Conservation (phyloP, 2,113 vertebrate genomes). For the Zapus hudsonius region DNA sequence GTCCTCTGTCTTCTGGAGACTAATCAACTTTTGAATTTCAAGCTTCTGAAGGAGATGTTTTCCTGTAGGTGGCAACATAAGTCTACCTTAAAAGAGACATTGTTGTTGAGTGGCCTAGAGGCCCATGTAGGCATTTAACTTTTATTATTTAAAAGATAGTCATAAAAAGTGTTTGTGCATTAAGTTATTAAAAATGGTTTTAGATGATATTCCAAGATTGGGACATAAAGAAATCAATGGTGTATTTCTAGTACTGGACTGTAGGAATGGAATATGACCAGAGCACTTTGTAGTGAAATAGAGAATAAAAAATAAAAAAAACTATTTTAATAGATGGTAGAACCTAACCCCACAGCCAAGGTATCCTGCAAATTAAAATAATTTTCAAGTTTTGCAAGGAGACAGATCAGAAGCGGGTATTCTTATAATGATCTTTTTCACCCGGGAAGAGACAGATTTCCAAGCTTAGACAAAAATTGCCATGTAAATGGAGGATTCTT, state of each 20-base stretch:
- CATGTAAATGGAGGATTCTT: neutral
- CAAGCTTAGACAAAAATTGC: neutral
- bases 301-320: neutral
- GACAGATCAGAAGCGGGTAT: neutral
- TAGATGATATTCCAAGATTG: neutral
- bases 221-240: neutral
- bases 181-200: neutral
- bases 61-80: neutral
- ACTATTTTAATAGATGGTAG: neutral
- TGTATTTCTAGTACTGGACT: neutral
- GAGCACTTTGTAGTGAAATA: neutral
- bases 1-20: neutral
- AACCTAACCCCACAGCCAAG: neutral
- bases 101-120: constrained; percentile 30
- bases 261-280: neutral
- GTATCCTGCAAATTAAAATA: neutral
- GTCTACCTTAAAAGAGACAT: constrained; percentile 17
- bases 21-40: constrained; percentile 56
- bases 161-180: neutral
- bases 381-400: neutral
- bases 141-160: constrained; percentile 22
- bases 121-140: constrained; percentile 22
- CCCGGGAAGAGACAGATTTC: neutral
- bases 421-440: neutral
- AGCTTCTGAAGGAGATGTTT: constrained; percentile 33